These are phyloP conservation scores for Vanessa atalanta DNA, from an alignment of 1,140 invertebrate genomes.

Conservation along the genomic window DNA sequence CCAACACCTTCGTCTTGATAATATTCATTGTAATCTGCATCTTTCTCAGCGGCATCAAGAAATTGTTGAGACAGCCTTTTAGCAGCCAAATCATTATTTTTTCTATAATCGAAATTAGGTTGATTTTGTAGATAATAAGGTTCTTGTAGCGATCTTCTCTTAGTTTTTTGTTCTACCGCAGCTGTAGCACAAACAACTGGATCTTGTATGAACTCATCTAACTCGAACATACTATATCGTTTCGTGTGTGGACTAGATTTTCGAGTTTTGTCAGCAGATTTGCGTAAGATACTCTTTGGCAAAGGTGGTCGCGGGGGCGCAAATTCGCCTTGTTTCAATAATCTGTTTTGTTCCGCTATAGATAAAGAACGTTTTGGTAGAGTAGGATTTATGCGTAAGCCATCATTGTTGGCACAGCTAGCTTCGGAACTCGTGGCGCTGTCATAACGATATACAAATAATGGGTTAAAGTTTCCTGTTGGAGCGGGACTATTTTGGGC, in stretches of 20 bases:
- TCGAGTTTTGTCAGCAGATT: conserved; percentile 81
- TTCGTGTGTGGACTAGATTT: conserved; percentile 83
- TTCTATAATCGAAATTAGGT: conserved; percentile 79
- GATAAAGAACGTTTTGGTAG: conserved; percentile 85
- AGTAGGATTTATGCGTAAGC: conserved; percentile 77
- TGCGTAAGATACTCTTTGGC: conserved; percentile 86
- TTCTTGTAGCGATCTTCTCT: conserved; percentile 87
- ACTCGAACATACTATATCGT: conserved; percentile 91
- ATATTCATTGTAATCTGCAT: conserved; percentile 78
- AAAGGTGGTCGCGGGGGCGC: conserved; percentile 86
- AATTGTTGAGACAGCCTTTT: conserved; percentile 79
- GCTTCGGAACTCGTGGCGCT: conserved; percentile 86
- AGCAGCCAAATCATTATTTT: conserved; percentile 83
- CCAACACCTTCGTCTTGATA: conserved; percentile 79
- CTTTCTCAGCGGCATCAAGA: conserved; percentile 77
- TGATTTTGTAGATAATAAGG: conserved; percentile 85
- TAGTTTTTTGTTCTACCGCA: conserved; percentile 81
- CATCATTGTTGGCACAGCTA: conserved; percentile 79
- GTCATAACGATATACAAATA: conserved; percentile 91
- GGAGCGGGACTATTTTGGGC: conserved; percentile 83
- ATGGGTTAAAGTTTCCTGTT: conserved; percentile 83
- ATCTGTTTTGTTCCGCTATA: conserved; percentile 81
- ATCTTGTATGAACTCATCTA: conserved; percentile 82
- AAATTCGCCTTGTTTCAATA: conserved; percentile 78
- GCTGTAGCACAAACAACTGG: conserved; percentile 77